Evolutionary conservation across 2,888 invertebrate species (phyloP).

Genomic region (Frankliniella intonsa): DNA sequence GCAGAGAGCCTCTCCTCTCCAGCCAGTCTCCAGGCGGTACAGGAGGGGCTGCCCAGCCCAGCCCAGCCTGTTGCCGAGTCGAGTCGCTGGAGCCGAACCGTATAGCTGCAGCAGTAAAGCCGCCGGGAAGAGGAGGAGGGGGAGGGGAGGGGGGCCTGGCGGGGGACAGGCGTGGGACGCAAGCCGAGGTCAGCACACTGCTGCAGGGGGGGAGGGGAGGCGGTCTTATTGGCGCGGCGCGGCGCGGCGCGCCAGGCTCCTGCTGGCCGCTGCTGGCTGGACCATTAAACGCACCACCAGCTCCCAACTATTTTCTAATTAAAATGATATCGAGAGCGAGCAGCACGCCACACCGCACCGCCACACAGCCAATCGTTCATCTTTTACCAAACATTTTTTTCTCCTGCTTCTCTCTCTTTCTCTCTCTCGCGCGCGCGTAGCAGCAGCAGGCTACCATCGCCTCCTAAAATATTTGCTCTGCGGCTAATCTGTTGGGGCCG

Average conservation of each 20-base stretch:
- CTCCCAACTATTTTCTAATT: conserved; percentile 29
- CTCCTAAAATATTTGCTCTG: too few species aligned
- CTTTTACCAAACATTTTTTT: too few species aligned
- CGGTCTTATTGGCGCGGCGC: conserved; percentile 32
- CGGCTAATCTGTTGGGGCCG: too few species aligned
- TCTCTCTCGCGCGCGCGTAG: too few species aligned
- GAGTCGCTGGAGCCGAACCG: not conserved
- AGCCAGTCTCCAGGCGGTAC: too few species aligned
- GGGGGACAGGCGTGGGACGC: conserved; percentile 36
- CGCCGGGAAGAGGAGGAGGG: not conserved
- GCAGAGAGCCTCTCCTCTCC: too few species aligned
- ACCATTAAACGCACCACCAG: conserved; percentile 6
- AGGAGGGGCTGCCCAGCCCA: too few species aligned
- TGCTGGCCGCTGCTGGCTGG: conserved; percentile 28
- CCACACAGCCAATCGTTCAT: too few species aligned
- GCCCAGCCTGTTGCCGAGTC: too few species aligned
- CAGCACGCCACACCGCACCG: not conserved
- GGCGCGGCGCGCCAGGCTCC: too few species aligned
- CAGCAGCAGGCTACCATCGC: too few species aligned
- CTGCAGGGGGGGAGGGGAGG: conserved; percentile 32
- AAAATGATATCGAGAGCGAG: conserved; percentile 24
- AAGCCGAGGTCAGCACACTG: conserved; percentile 27
- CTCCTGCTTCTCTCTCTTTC: too few species aligned
- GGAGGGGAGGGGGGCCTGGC: not conserved
- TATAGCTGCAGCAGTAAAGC: not conserved